phyloP scores from a whole-genome alignment of 1,140 invertebrate species.

The Whitmania pigra region DNA sequence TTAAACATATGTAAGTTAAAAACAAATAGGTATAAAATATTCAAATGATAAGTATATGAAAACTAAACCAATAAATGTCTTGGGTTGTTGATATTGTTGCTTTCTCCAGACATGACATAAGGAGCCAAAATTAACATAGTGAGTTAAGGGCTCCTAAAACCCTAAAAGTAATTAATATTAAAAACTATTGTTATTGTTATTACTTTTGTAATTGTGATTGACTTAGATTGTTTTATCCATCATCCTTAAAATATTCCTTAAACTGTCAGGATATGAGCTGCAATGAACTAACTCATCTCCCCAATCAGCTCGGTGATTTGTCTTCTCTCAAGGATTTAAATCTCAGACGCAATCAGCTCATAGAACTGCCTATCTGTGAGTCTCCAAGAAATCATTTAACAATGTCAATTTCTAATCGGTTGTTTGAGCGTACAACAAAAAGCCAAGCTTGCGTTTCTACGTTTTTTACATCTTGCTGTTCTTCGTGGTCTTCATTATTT shows the following conservation, averaged over 20 bases:
- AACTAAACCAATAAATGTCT: too few relatives aligned
- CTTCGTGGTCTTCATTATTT: neutral
- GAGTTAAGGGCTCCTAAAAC: too few relatives aligned
- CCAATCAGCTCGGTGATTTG: conserved; percentile 69
- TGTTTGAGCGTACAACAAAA: too few relatives aligned
- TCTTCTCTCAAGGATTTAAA: conserved; percentile 60
- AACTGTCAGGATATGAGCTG: conserved; percentile 62
- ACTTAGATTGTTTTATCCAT: too few relatives aligned
- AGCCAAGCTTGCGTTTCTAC: neutral
- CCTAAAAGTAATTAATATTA: too few relatives aligned
- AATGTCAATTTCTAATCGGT: neutral
- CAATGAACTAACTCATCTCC: conserved; percentile 75
- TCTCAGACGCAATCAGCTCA: conserved; percentile 67
- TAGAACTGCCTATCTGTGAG: conserved; percentile 71
- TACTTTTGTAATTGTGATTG: neutral
- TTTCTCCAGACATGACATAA: too few relatives aligned
- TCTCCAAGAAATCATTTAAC: conserved; percentile 24
- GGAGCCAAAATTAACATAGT: too few relatives aligned
- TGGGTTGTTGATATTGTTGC: too few relatives aligned
- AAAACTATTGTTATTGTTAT: neutral
- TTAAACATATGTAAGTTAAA: too few relatives aligned
- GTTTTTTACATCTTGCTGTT: neutral
- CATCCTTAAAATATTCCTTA: neutral
- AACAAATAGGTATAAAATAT: too few relatives aligned
- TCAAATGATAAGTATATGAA: too few relatives aligned